Percentiles rank a stretch among this genome's conserved stretches.
Conservation (phyloP, 2,797 vertebrate genomes). For the Thripadectes ignobilis region DNA sequence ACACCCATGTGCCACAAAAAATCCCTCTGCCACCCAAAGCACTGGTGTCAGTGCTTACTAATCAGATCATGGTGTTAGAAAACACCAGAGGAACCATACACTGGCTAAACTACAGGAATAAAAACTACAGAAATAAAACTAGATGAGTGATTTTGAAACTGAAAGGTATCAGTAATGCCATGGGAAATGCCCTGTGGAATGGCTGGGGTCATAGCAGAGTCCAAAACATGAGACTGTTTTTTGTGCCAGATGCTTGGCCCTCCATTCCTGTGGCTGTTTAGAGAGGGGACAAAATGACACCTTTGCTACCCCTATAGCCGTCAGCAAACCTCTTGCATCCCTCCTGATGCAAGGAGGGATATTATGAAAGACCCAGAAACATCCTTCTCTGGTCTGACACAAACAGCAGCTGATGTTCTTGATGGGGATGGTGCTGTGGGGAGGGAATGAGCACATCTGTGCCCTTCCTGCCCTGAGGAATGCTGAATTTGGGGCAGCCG, state of each 20-base stretch:
- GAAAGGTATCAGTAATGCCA: background rate
- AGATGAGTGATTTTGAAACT: background rate
- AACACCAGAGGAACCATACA: background rate
- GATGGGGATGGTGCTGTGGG: background rate
- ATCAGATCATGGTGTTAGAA: background rate
- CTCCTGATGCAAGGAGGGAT: background rate
- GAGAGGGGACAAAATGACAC: background rate
- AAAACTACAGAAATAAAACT: background rate
- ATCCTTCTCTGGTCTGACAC: background rate
- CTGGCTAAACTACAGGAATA: background rate
- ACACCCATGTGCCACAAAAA: background rate
- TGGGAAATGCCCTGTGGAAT: background rate
- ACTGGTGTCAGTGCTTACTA: background rate
- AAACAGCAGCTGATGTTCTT: background rate
- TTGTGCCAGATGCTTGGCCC: background rate
- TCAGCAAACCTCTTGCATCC: background rate
- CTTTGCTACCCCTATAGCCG: accelerated
- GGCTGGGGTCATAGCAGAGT: background rate
- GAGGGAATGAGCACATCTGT: background rate
- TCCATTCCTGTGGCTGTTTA: background rate
- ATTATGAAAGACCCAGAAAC: background rate
- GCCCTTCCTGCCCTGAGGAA: accelerated
- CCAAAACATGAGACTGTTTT: background rate
- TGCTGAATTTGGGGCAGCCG: background rate
- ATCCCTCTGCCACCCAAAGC: background rate